These are phyloP conservation scores for Oxyteleia sp. DNA, from an alignment of 2,888 invertebrate species.

Conservation along the genomic window DNA sequence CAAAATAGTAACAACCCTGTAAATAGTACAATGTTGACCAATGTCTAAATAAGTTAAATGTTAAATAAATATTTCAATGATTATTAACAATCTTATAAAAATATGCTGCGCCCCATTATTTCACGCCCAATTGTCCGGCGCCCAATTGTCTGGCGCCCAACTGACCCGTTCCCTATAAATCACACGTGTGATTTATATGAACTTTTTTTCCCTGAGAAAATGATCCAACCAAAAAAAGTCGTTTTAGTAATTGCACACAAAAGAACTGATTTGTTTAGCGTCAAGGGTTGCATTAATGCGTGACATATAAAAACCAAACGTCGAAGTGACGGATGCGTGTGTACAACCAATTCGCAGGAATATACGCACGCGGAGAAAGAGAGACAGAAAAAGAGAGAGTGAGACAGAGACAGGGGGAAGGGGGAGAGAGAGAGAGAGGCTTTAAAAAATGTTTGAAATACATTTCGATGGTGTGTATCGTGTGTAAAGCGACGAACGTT, in stretches of 20 bases:
- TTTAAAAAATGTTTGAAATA: conserved; percentile 46
- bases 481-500: conserved; percentile 79
- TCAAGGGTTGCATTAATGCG: conserved; percentile 37
- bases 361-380: conserved; percentile 11
- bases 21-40: no score
- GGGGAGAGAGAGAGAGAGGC: conserved; percentile 5
- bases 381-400: conserved; percentile 7
- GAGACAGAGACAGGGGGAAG: conserved; percentile 3
- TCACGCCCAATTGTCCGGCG: no score
- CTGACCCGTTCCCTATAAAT: no score
- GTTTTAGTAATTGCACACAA: conserved; percentile 37
- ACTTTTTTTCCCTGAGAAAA: no score
- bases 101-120: no score
- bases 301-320: conserved; percentile 41
- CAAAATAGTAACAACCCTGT: no score
- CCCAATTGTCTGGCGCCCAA: no score
- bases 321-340: conserved; percentile 8
- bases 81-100: no score
- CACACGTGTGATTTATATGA: no score
- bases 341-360: conserved; percentile 25
- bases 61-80: no score
- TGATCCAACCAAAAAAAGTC: not conserved
- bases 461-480: conserved; percentile 42
- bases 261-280: conserved; percentile 25
- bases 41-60: no score